These are phyloP conservation scores for Ypsolopha scabrella DNA, from an alignment of 2,888 invertebrate species.

Conservation along the genomic window DNA sequence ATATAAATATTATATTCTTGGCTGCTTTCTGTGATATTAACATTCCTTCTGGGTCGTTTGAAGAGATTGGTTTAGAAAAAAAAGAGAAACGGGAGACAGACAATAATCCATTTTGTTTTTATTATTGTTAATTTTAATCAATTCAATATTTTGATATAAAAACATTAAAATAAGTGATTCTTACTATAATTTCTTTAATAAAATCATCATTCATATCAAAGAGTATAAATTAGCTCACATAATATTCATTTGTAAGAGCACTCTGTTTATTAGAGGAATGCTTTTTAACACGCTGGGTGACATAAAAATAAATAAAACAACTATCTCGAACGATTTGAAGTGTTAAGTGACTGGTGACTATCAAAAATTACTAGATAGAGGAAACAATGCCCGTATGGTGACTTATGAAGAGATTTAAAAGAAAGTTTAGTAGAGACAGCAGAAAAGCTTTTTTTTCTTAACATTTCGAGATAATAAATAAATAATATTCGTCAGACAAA, in stretches of 20 bases:
- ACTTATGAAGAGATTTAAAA: slow-evolving; percentile 65
- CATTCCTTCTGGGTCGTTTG: too few species aligned
- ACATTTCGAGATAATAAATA: too few species aligned
- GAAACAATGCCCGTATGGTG: slow-evolving; percentile 51
- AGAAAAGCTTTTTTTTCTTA: neutral
- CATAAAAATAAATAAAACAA: slow-evolving; percentile 63
- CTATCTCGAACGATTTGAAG: slow-evolving; percentile 59
- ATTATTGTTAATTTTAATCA: too few species aligned
- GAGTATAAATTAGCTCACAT: slow-evolving; percentile 45
- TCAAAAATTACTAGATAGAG: slow-evolving; percentile 67
- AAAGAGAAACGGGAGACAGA: too few species aligned
- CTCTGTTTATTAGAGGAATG: slow-evolving; percentile 62
- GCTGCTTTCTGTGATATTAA: neutral
- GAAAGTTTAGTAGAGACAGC: slow-evolving; percentile 10
- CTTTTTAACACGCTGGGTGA: slow-evolving; percentile 47
- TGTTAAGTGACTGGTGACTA: slow-evolving; percentile 66
- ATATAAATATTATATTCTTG: neutral
- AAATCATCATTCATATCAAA: slow-evolving; percentile 14
- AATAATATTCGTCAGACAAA: too few species aligned
- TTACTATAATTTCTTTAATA: too few species aligned
- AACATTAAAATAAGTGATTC: too few species aligned
- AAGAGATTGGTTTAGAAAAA: too few species aligned
- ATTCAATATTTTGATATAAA: too few species aligned
- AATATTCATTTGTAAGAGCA: slow-evolving; percentile 64
- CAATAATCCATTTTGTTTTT: too few species aligned